Evolutionary conservation across 2,113 vertebrate genomes (phyloP).

Genomic region (Chaetodon trifascialis): DNA sequence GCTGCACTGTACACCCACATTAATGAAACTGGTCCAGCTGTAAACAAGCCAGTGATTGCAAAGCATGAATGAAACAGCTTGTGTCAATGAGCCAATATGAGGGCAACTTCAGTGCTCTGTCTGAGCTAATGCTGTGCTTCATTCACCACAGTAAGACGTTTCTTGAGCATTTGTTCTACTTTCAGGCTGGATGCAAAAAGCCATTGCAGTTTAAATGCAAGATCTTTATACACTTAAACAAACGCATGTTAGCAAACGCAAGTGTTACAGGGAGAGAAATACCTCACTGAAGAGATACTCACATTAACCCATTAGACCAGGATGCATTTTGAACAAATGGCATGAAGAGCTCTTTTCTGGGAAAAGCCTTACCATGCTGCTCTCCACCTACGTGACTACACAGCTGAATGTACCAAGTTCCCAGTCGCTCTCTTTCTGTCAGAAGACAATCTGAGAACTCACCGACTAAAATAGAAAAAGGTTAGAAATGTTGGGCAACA

Average conservation of each 20-base stretch:
- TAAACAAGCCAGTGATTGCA: neutral
- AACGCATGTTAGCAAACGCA: too few species aligned
- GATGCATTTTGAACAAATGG: neutral
- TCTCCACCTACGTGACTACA: slow-evolving; percentile 7
- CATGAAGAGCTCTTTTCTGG: neutral
- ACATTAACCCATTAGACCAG: neutral
- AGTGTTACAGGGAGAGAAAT: neutral
- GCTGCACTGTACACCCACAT: rapidly evolving
- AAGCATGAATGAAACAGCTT: too few species aligned
- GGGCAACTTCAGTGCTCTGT: too few species aligned
- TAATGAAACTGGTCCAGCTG: neutral
- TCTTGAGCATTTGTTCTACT: too few species aligned
- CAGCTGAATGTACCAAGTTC: neutral
- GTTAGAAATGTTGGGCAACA: neutral
- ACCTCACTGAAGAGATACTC: neutral
- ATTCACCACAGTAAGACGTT: too few species aligned
- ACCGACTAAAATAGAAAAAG: neutral
- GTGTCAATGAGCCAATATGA: too few species aligned
- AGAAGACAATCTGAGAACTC: neutral
- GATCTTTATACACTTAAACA: too few species aligned
- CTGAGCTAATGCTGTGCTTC: too few species aligned
- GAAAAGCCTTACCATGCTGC: neutral
- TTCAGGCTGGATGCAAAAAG: too few species aligned
- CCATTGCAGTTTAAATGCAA: too few species aligned
- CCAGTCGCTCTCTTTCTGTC: neutral